Evolutionary conservation across 2,888 invertebrate genomes (phyloP).

Genomic region (Luffia ferchaultella): DNA sequence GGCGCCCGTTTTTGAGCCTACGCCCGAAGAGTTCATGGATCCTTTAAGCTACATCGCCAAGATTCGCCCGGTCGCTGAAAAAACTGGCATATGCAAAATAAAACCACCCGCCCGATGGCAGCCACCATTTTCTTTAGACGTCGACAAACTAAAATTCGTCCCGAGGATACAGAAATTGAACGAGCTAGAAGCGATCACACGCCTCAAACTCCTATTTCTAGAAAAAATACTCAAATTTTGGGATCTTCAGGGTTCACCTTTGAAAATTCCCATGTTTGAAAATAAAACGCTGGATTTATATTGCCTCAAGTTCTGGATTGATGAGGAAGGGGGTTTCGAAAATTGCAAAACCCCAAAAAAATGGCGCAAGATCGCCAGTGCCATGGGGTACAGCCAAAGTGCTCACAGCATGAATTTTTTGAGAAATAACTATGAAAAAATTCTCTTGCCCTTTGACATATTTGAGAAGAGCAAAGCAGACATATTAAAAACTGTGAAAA

Average conservation of each 20-base stretch:
- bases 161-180: constrained; percentile 63
- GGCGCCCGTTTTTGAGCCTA: constrained; percentile 77
- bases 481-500: constrained; percentile 52
- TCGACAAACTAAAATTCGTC: constrained; percentile 67
- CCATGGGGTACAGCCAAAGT: constrained; percentile 69
- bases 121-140: constrained; percentile 81
- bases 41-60: constrained; percentile 77
- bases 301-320: constrained; percentile 69
- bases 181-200: constrained; percentile 72
- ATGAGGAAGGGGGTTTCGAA: constrained; percentile 67
- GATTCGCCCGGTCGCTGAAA: constrained; percentile 75
- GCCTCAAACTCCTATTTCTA: constrained; percentile 76
- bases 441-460: constrained; percentile 72
- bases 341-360: constrained; percentile 68
- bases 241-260: constrained; percentile 73
- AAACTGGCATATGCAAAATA: constrained; percentile 80
- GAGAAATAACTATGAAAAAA: constrained; percentile 71
- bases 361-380: constrained; percentile 72
- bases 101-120: constrained; percentile 79
- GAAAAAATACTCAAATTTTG: constrained; percentile 78
- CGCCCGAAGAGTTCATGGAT: constrained; percentile 76
- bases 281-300: constrained; percentile 75
- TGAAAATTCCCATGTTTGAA: constrained; percentile 75
- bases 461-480: constrained; percentile 58
- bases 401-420: constrained; percentile 66